Percentiles rank a stretch among this genome's conserved stretches.
phyloP scores from a whole-genome alignment of 1,140 invertebrate genomes.

The Plutomurus gul region DNA sequence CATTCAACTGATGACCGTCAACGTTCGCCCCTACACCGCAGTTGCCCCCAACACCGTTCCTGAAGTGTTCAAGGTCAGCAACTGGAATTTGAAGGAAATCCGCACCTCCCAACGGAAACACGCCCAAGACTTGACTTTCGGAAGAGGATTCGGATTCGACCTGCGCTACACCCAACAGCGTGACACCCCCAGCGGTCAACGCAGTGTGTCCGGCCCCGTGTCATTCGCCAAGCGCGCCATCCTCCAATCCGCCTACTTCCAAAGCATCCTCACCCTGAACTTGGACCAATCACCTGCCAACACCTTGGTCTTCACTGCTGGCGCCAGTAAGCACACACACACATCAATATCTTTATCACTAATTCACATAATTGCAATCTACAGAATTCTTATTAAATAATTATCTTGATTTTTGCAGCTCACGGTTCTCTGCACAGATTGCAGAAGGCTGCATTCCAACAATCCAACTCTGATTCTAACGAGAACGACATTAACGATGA shows the following conservation, averaged over 20 bases:
- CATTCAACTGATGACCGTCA: slow-evolving; percentile 41
- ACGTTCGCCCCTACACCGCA: slow-evolving; percentile 46
- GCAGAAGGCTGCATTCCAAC: too few species aligned
- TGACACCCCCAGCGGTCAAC: slow-evolving; percentile 28
- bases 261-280: slow-evolving; percentile 37
- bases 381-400: too few species aligned
- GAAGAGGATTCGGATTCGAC: slow-evolving; percentile 34
- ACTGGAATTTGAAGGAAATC: slow-evolving; percentile 32
- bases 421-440: too few species aligned
- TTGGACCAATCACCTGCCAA: slow-evolving; percentile 43
- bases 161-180: slow-evolving; percentile 27
- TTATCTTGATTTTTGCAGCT: too few species aligned
- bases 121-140: not conserved
- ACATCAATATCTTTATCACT: too few species aligned
- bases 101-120: not conserved
- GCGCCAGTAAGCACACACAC: not conserved
- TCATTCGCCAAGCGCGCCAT: not conserved
- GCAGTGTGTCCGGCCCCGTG: not conserved
- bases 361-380: too few species aligned
- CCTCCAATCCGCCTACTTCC: not conserved
- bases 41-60: slow-evolving; percentile 40
- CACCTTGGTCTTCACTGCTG: slow-evolving; percentile 46
- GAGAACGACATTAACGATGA: too few species aligned
- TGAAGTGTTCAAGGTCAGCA: slow-evolving; percentile 11
- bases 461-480: too few species aligned